These are phyloP conservation scores for Drosophila tristis DNA, from an alignment of 1,140 invertebrate species.

Conservation along the genomic window DNA sequence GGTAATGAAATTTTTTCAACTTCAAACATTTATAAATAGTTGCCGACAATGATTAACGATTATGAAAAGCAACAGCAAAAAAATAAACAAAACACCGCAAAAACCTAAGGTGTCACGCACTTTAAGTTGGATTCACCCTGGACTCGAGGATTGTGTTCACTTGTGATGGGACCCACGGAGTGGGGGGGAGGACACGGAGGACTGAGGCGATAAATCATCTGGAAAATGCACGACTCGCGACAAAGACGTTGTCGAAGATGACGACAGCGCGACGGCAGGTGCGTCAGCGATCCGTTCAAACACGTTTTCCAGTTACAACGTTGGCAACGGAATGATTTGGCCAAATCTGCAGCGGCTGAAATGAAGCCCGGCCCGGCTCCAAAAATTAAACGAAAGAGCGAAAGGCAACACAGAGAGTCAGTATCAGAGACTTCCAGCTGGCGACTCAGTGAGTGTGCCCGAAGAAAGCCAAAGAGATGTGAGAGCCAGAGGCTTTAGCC, in stretches of 20 bases:
- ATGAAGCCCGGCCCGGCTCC: conserved; percentile 42
- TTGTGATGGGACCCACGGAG: too few species aligned
- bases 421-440: background rate
- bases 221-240: conserved; percentile 22
- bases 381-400: conserved; percentile 40
- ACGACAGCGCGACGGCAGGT: conserved; percentile 20
- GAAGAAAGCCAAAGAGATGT: conserved; percentile 7
- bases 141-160: background rate
- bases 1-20: conserved; percentile 20
- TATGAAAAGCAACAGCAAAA: conserved; percentile 18
- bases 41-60: conserved; percentile 15
- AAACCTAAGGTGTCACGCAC: conserved; percentile 19
- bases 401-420: conserved; percentile 9
- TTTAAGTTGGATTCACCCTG: background rate
- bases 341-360: conserved; percentile 58
- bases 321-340: conserved; percentile 74
- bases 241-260: conserved; percentile 9
- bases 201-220: conserved; percentile 13
- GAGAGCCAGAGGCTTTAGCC: conserved; percentile 20
- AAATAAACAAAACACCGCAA: conserved; percentile 21
- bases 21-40: conserved; percentile 3
- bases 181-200: background rate
- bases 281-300: conserved; percentile 45
- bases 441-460: background rate
- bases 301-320: conserved; percentile 73